Percentiles rank a stretch among this genome's conserved stretches.
Conservation (phyloP, 2,888 invertebrate species). For the Belgica antarctica region DNA sequence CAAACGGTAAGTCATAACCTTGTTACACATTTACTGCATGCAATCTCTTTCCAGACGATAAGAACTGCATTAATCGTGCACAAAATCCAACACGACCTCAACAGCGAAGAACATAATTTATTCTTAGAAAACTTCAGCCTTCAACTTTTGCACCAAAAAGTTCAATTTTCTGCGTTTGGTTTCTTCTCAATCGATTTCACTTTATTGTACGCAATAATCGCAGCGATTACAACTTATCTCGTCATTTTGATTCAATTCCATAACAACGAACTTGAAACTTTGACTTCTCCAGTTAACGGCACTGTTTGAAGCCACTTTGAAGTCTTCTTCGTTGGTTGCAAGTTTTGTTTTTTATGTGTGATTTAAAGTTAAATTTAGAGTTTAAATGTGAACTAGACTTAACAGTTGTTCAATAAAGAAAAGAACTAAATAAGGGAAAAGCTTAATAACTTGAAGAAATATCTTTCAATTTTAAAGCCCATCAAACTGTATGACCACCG, state of each 20-base stretch:
- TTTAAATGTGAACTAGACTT: too few species aligned
- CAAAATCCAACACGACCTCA: constrained; percentile 52
- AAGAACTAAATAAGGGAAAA: too few species aligned
- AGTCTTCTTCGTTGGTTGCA: too few species aligned
- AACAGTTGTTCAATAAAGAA: too few species aligned
- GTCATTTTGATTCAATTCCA: constrained; percentile 56
- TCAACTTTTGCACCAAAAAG: constrained; percentile 56
- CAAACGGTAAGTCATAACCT: constrained; percentile 49
- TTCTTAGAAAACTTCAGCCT: constrained; percentile 56
- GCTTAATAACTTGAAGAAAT: too few species aligned
- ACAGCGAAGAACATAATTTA: constrained; percentile 53
- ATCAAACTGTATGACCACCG: too few species aligned
- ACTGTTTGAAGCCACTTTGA: too few species aligned
- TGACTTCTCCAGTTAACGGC: too few species aligned
- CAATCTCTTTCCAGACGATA: constrained; percentile 50
- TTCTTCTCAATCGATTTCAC: constrained; percentile 57
- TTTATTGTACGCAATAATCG: constrained; percentile 52
- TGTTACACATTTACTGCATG: constrained; percentile 4
- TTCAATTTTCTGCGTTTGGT: constrained; percentile 55
- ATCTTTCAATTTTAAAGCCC: too few species aligned
- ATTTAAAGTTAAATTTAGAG: too few species aligned
- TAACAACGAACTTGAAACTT: constrained; percentile 51
- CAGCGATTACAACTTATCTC: constrained; percentile 55
- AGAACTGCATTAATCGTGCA: constrained; percentile 54
- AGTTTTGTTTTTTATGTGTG: too few species aligned